A percentile compares a stretch with the other conserved stretches of the same genome.
These are phyloP conservation scores for Drosophila athabasca DNA, from an alignment of 1,140 invertebrate species.

Conservation along the genomic window DNA sequence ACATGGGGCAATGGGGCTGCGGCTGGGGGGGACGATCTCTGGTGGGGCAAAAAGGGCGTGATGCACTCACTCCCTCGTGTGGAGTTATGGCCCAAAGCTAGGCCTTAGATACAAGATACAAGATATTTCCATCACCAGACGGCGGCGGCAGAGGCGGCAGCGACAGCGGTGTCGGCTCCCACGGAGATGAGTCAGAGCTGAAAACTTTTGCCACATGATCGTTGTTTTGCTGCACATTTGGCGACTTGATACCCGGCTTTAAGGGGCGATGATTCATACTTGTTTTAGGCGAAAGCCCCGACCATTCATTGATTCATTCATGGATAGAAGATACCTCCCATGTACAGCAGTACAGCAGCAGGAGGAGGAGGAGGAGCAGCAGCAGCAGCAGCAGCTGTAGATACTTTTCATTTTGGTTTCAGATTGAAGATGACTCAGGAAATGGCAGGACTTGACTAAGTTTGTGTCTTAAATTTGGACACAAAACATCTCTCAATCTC, in stretches of 20 bases:
- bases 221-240: slow-evolving; percentile 20
- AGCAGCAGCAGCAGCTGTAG: slow-evolving; percentile 5
- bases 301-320: slow-evolving; percentile 24
- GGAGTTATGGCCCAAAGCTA: slow-evolving; percentile 6
- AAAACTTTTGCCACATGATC: slow-evolving; percentile 38
- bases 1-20: too few species aligned
- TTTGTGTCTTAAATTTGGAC: slow-evolving; percentile 25
- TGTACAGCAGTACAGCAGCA: too few species aligned
- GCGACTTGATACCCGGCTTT: slow-evolving; percentile 26
- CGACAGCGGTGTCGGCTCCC: slow-evolving; percentile 32
- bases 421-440: slow-evolving; percentile 25
- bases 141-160: too few species aligned
- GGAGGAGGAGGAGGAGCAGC: too few species aligned
- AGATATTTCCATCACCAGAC: too few species aligned
- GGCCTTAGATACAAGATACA: slow-evolving; percentile 27
- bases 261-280: slow-evolving; percentile 22
- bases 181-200: slow-evolving; percentile 36
- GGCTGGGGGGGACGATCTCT: neutral
- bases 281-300: slow-evolving; percentile 46
- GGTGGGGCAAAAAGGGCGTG: slow-evolving; percentile 22
- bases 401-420: slow-evolving; percentile 7
- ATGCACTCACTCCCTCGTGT: too few species aligned
- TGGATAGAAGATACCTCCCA: slow-evolving; percentile 37
- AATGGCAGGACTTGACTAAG: slow-evolving; percentile 35
- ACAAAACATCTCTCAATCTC: slow-evolving; percentile 9